Evolutionary conservation across 2,113 vertebrate species (phyloP), one percentile per base, ranked within the genome.

Genomic region (Balaeniceps rex): DNA sequence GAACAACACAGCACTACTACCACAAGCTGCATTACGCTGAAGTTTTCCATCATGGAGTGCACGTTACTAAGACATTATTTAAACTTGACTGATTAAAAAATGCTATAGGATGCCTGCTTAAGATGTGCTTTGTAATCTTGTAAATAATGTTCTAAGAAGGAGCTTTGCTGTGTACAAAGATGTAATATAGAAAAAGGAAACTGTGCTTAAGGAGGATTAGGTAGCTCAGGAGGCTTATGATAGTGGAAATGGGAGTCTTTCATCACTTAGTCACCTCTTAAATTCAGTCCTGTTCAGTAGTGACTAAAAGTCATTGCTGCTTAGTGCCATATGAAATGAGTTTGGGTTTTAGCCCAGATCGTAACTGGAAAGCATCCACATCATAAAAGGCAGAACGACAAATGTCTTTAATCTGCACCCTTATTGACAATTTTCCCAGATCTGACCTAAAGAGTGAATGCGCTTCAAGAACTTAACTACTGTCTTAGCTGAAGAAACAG

Each of bases 321-420:
- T 91, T 94, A 95, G 89, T 94, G 93, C 94, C 75, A 95, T 89
- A 94, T 64, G 58, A 97, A 95, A 97, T 90, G 66, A 58, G 54
- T 80, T 93, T 97, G 93, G 88, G 89, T 87, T 94, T 94, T 85
- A 97, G 87, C 83, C 71, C 54, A 91, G 66, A 94, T 55, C 6
- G 5, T 33, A 88, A 65, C 60, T 94, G 91, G 91, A 96, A 95
- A 63, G 26, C 33, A 94, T 93, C 81, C 93, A 93, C 61, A 85
- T 82, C 40, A 70, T 91, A 94, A 94, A 95, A 85, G 66, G 51
- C 46, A 95, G 81, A 89, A 87, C 11, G 33, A 88, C 34, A 94
- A 82, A 85, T 22, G 29, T 68, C 82, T 93, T 90, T 82, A 87
- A 89, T 92, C 88, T 87, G 66, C 24, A 89, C 19, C 7, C 42